phyloP scores from a whole-genome alignment of 2,797 vertebrate genomes.

The Cirrhinus mrigala region DNA sequence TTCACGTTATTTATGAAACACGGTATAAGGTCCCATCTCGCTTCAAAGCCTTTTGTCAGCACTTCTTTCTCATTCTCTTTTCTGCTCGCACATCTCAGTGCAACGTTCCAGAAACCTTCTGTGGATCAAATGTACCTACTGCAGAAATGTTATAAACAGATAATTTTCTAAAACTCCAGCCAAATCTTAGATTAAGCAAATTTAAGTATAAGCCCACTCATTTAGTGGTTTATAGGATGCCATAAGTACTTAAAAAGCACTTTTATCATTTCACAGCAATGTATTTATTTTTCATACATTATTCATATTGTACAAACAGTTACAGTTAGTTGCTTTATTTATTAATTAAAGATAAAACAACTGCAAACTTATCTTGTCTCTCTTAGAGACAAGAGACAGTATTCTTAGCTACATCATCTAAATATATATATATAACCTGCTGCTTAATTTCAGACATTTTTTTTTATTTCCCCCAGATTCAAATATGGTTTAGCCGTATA shows the following conservation, averaged over 20 bases:
- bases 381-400: background rate
- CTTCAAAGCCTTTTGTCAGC: constrained; percentile 64
- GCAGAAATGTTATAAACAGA: constrained; percentile 3
- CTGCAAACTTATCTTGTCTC: background rate
- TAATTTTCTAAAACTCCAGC: constrained; percentile 1
- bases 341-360: background rate
- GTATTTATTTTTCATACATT: background rate
- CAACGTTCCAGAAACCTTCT: constrained; percentile 56
- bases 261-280: background rate
- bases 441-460: background rate
- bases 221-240: background rate
- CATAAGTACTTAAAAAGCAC: background rate
- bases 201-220: background rate
- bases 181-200: constrained; percentile 18
- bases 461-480: background rate
- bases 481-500: constrained; percentile 20
- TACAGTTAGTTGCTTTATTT: background rate
- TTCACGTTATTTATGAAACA: constrained; percentile 60
- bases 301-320: background rate
- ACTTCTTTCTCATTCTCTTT: constrained; percentile 51
- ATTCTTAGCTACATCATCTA: background rate
- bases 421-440: background rate
- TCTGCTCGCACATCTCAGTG: constrained; percentile 42
- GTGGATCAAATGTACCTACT: constrained; percentile 33
- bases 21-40: constrained; percentile 52